A percentile compares a stretch with the other conserved stretches of the same genome.
Conservation (phyloP, 2,888 invertebrate genomes). For the Drosophila testacea region DNA sequence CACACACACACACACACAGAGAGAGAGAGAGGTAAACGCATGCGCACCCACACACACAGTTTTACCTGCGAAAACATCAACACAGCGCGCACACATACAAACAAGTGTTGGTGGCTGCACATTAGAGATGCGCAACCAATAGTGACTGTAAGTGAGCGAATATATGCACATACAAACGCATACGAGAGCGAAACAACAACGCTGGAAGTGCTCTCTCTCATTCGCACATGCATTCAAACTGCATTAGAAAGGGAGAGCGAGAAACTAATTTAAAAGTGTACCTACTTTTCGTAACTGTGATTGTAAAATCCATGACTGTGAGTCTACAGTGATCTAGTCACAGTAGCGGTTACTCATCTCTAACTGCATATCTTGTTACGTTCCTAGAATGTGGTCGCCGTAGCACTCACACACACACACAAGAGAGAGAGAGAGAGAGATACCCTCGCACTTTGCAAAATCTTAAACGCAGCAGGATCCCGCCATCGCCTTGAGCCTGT, state of each 20-base stretch:
- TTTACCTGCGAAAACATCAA: constrained; percentile 54
- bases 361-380: constrained; percentile 31
- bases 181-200: neutral
- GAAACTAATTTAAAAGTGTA: neutral
- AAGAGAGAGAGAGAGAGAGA: constrained; percentile 11
- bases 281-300: neutral
- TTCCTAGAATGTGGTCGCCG: constrained; percentile 54
- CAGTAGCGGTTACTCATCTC: constrained; percentile 33
- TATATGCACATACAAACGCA: neutral
- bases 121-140: constrained; percentile 42
- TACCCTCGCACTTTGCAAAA: constrained; percentile 53
- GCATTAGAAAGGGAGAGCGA: neutral
- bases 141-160: constrained; percentile 7
- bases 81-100: constrained; percentile 18
- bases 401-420: constrained; percentile 17
- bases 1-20: neutral
- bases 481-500: constrained; percentile 54
- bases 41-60: constrained; percentile 7
- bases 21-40: neutral
- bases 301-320: neutral
- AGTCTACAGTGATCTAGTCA: constrained; percentile 3
- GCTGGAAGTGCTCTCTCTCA: neutral
- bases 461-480: constrained; percentile 32
- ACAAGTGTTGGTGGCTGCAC: constrained; percentile 39
- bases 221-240: neutral